Evolutionary conservation across 2,113 vertebrate species (phyloP), one percentile per base, ranked within the genome.

Genomic region (Epinephelus lanceolatus): DNA sequence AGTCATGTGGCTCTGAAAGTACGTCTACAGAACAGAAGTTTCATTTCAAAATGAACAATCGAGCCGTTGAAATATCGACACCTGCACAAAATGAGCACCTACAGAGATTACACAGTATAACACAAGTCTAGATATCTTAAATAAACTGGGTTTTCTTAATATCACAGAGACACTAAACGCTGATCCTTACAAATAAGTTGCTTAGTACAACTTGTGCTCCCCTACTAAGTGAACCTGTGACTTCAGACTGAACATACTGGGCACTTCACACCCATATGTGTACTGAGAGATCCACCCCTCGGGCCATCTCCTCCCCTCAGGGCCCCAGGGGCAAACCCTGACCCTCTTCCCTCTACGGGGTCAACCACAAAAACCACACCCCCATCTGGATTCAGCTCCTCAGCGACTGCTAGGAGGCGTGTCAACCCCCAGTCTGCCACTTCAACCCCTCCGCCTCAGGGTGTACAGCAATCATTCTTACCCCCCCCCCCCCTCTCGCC

Each of bases 381-480:
- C 60, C 88, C 85, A 86, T 89, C 87, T 93, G 85, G 78, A 72
- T 47, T 59, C 77, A 49, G 65, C 69, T 86, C 89, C 81, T 78
- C 57, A 17, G 78, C 71, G 90, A 88, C 69, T 60, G 49, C 75
- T 70, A 69, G 81, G 70, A 71, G 89, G 86, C 62, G 86, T 88
- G 86, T 81, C 78, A 84, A 37, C 61, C 74, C 71, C 37, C 1
- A 66, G 67, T 84, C 89, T 89, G 69, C 85, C 89, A 86, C 86
- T 86, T 83, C 85, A 89, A 81, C 80, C 77, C 56, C 53, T 23
- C 71, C 0, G 74, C 88, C 92, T 87, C 77, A 42, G 90, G 85
- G 88, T 85, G 81, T 91, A 92, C 90, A 91, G 90, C 84, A 88
- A 92, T 92, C 88, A 86, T 80, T 91, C 90, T 71, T 80, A 78